Conservation (phyloP, 1,140 invertebrate genomes). For the Aplysia californica region DNA sequence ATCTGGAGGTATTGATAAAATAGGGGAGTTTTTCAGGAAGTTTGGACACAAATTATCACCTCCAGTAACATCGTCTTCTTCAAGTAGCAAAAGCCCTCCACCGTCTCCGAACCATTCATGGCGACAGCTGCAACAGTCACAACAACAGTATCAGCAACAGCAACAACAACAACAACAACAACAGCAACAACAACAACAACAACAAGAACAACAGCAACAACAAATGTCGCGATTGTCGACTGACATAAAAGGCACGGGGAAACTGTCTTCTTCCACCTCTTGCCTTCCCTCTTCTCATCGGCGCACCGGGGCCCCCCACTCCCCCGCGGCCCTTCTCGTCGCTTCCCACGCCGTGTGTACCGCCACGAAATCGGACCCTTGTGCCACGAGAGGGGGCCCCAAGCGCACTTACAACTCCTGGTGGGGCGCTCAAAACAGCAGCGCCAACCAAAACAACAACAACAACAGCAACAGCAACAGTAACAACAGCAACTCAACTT, state of each 20-base stretch:
- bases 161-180: neutral
- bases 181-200: neutral
- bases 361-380: conserved; percentile 20
- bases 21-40: conserved; percentile 17
- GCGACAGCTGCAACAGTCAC: neutral
- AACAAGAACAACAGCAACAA: neutral
- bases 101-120: too few relatives aligned
- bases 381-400: neutral
- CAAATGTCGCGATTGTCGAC: too few relatives aligned
- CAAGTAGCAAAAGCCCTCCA: neutral
- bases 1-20: conserved; percentile 2
- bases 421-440: conserved; percentile 8
- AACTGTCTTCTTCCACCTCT: conserved; percentile 3
- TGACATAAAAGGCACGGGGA: neutral
- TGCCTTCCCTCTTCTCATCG: neutral
- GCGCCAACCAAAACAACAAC: too few relatives aligned
- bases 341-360: neutral
- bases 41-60: conserved; percentile 8
- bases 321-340: neutral
- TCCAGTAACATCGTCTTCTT: neutral
- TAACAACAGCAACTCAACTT: too few relatives aligned
- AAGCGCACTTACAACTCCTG: neutral
- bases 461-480: too few relatives aligned
- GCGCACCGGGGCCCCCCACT: neutral
- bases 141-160: conserved; percentile 1